These are phyloP conservation scores for Aeoliscus strigatus DNA, from an alignment of 2,797 vertebrate species.

Conservation along the genomic window DNA sequence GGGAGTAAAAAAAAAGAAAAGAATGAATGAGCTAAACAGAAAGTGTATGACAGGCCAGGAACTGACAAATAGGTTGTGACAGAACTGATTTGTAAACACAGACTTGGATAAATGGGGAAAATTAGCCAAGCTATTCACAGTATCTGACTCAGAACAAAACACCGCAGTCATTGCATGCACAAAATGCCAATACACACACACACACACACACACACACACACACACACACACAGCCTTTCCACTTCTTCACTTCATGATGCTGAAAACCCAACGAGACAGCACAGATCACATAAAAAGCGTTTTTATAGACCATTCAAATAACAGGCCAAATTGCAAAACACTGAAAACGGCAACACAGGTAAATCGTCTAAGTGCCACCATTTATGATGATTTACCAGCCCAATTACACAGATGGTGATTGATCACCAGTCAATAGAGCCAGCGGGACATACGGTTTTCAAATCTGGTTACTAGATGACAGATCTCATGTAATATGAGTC, in stretches of 20 bases:
- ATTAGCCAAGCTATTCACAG: conserved; percentile 53
- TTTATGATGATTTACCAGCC: conserved; percentile 14
- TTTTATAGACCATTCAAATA: too few relatives aligned
- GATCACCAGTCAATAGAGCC: conserved; percentile 7
- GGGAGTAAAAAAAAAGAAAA: conserved; percentile 11
- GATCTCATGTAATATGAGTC: conserved; percentile 14
- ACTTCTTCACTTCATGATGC: too few relatives aligned
- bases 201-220: conserved; percentile 6
- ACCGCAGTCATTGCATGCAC: conserved; percentile 40
- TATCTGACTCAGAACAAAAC: conserved; percentile 61
- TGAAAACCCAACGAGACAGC: too few relatives aligned
- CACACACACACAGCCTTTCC: too few relatives aligned
- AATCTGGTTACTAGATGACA: conserved; percentile 12
- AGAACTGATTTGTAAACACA: conserved; percentile 52
- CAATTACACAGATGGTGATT: too few relatives aligned
- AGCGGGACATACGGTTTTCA: conserved; percentile 3
- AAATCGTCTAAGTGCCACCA: not conserved
- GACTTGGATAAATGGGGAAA: conserved; percentile 56
- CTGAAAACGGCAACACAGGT: not conserved
- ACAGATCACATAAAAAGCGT: too few relatives aligned
- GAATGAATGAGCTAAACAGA: too few relatives aligned
- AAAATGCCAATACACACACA: too few relatives aligned
- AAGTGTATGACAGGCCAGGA: conserved; percentile 49
- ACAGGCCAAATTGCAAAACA: too few relatives aligned
- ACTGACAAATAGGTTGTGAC: conserved; percentile 59